These are phyloP conservation scores for Cotesia typhae DNA, from an alignment of 1,140 invertebrate genomes.

Conservation along the genomic window DNA sequence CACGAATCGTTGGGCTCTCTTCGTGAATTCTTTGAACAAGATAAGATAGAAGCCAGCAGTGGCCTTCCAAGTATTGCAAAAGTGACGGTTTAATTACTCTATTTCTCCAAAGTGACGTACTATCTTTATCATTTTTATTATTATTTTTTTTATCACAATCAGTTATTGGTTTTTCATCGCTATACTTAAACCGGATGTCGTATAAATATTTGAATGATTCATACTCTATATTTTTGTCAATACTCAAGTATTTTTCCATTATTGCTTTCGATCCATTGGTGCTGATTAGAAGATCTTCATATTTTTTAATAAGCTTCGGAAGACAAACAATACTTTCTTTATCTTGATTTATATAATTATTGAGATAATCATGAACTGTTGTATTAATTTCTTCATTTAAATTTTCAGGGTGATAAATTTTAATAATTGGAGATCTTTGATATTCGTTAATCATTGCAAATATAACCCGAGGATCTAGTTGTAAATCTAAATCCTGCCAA, in stretches of 20 bases:
- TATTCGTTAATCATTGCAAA: constrained; percentile 58
- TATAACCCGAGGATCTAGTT: constrained; percentile 52
- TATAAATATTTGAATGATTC: constrained; percentile 38
- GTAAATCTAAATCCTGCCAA: constrained; percentile 58
- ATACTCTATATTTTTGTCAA: constrained; percentile 33
- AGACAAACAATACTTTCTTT: constrained; percentile 33
- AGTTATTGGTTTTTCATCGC: constrained; percentile 11
- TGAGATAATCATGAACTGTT: constrained; percentile 45
- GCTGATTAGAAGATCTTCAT: constrained; percentile 38
- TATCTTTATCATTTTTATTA: background rate
- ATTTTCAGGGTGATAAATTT: constrained; percentile 47
- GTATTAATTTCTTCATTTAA: constrained; percentile 48
- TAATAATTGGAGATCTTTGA: constrained; percentile 49
- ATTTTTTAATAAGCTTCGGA: constrained; percentile 45
- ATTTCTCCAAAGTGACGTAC: constrained; percentile 42
- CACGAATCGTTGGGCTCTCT: constrained; percentile 47
- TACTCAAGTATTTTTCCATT: constrained; percentile 20
- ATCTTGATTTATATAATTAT: constrained; percentile 38
- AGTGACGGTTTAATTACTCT: constrained; percentile 52
- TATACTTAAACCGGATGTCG: constrained; percentile 45
- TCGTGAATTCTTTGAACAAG: constrained; percentile 66
- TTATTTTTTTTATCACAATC: background rate
- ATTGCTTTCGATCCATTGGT: constrained; percentile 34
- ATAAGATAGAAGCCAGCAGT: constrained; percentile 69
- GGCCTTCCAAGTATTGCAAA: constrained; percentile 67